Percentiles rank a stretch among this genome's conserved stretches.
Evolutionary conservation across 2,888 invertebrate species (phyloP).

Genomic region (Mythimna loreyi): DNA sequence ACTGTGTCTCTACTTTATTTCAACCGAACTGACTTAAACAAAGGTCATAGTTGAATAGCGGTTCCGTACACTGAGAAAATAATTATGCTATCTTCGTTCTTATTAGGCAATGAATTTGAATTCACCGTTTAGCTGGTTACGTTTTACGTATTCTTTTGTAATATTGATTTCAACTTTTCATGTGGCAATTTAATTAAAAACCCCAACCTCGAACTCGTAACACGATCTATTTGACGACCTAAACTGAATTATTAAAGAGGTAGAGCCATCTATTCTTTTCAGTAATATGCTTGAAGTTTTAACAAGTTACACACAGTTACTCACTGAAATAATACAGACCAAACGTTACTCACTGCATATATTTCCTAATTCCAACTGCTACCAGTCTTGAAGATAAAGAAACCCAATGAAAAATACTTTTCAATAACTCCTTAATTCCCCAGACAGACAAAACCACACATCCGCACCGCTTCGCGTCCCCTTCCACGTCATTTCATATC

Average conservation of each 20-base stretch:
- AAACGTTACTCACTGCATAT: neutral
- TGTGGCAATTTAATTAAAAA: neutral
- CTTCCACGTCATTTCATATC: slow-evolving; percentile 80
- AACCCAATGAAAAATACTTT: slow-evolving; percentile 12
- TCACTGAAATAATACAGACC: neutral
- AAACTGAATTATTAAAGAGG: no score
- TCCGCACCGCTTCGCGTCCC: slow-evolving; percentile 52
- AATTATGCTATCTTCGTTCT: slow-evolving; percentile 44
- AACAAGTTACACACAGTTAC: no score
- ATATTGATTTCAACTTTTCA: neutral
- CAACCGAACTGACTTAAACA: slow-evolving; percentile 43
- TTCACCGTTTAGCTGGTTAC: slow-evolving; percentile 22
- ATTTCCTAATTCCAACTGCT: neutral
- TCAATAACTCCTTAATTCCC: slow-evolving; percentile 16
- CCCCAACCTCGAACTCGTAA: neutral
- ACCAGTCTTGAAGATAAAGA: neutral
- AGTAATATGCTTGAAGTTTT: no score
- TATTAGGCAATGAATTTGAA: slow-evolving; percentile 45
- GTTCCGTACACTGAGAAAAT: slow-evolving; percentile 48
- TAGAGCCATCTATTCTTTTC: no score
- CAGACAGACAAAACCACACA: slow-evolving; percentile 51
- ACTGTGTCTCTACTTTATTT: slow-evolving; percentile 58
- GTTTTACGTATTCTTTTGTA: neutral
- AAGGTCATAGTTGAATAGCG: slow-evolving; percentile 60
- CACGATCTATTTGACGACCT: no score